These are phyloP conservation scores for Cephus sareptanus DNA, from an alignment of 2,888 invertebrate species.

Conservation along the genomic window DNA sequence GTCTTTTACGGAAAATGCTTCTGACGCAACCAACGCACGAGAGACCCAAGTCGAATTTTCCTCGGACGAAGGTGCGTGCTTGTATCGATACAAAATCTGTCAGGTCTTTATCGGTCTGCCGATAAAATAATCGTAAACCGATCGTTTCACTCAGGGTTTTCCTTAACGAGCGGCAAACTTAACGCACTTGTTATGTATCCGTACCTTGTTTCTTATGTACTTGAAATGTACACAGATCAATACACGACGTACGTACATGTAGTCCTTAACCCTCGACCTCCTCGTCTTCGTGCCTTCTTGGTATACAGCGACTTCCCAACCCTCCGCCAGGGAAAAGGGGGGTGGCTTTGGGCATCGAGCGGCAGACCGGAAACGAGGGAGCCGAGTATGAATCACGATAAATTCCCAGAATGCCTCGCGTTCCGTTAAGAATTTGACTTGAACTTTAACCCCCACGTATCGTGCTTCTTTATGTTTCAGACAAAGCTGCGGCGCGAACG, in stretches of 20 bases:
- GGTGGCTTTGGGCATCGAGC: slow-evolving; percentile 19
- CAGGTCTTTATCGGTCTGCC: neutral
- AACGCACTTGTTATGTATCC: neutral
- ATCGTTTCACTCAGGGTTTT: neutral
- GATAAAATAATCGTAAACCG: neutral
- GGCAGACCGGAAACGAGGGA: slow-evolving; percentile 14
- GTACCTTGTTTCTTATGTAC: neutral
- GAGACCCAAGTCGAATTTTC: neutral
- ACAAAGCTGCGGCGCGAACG: slow-evolving; percentile 88
- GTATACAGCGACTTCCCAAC: neutral
- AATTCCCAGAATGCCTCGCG: slow-evolving; percentile 16
- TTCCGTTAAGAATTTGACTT: slow-evolving; percentile 6
- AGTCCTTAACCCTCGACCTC: neutral
- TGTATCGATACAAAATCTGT: neutral
- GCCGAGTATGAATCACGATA: slow-evolving; percentile 26
- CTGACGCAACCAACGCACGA: neutral
- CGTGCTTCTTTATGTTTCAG: slow-evolving; percentile 70
- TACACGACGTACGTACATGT: neutral
- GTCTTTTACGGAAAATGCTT: neutral
- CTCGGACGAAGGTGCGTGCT: neutral
- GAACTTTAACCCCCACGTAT: neutral
- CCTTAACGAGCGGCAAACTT: neutral
- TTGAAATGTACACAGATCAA: neutral
- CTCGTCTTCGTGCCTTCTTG: neutral
- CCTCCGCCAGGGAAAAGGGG: neutral